Conservation (phyloP, 2,797 vertebrate species). For the Tolypeutes matacus region DNA sequence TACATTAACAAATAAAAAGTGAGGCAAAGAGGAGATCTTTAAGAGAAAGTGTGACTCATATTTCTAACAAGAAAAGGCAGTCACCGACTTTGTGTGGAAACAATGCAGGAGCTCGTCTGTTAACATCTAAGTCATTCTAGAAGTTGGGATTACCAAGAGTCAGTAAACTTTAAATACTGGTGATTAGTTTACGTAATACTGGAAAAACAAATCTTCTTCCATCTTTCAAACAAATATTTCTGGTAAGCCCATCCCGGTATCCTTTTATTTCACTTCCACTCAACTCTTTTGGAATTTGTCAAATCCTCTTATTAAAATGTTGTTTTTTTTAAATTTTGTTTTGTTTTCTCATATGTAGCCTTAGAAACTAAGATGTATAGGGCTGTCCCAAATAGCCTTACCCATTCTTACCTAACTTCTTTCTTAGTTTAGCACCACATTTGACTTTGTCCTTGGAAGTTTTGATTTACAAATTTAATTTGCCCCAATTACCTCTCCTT, state of each 20-base stretch:
- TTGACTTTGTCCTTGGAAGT: not conserved
- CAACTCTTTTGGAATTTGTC: conserved; percentile 59
- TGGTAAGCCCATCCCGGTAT: conserved; percentile 68
- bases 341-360: not conserved
- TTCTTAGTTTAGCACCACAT: not conserved
- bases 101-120: conserved; percentile 66
- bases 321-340: not conserved
- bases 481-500: not conserved
- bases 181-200: conserved; percentile 81
- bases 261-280: conserved; percentile 73
- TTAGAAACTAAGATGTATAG: conserved; percentile 50
- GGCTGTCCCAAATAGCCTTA: not conserved
- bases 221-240: conserved; percentile 78
- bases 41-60: conserved; percentile 78
- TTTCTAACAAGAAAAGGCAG: conserved; percentile 81
- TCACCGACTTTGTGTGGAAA: conserved; percentile 67
- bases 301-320: conserved; percentile 63
- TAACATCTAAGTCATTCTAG: conserved; percentile 74
- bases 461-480: conserved; percentile 52
- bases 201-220: conserved; percentile 77
- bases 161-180: conserved; percentile 79
- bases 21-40: conserved; percentile 63
- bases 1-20: conserved; percentile 71
- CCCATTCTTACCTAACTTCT: not conserved
- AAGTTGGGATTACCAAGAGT: conserved; percentile 77